These are phyloP conservation scores for Oryctes rhinoceros DNA, from an alignment of 1,140 invertebrate genomes.

Conservation along the genomic window DNA sequence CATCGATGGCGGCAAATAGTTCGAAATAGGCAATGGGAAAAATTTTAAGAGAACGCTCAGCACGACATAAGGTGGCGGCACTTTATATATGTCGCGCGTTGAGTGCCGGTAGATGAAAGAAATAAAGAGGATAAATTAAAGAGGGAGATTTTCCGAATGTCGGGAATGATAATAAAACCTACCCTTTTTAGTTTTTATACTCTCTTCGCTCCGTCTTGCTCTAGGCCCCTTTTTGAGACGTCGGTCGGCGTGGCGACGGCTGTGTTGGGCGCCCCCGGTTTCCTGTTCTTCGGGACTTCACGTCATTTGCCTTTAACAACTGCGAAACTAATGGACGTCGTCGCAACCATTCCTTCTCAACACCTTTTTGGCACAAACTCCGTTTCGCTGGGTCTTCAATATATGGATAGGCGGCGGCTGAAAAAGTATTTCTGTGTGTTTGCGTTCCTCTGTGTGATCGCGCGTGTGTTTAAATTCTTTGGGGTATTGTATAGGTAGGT, in stretches of 20 bases:
- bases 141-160: conserved; percentile 50
- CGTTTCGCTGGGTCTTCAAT: neutral
- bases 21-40: neutral
- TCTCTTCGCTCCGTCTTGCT: conserved; percentile 40
- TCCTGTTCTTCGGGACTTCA: conserved; percentile 41
- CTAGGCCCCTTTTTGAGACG: conserved; percentile 38
- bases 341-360: conserved; percentile 50
- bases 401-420: conserved; percentile 44
- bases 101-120: conserved; percentile 46
- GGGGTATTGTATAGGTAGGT: conserved; percentile 42
- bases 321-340: conserved; percentile 57
- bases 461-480: conserved; percentile 14
- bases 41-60: neutral
- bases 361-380: conserved; percentile 48
- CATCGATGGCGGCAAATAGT: neutral
- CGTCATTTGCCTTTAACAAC: conserved; percentile 59
- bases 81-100: conserved; percentile 50
- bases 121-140: conserved; percentile 54
- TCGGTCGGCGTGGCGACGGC: conserved; percentile 39
- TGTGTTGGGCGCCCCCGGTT: conserved; percentile 44
- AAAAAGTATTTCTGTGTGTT: conserved; percentile 20
- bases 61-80: conserved; percentile 42
- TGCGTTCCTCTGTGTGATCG: neutral
- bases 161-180: conserved; percentile 53
- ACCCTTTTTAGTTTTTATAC: conserved; percentile 55